Conservation (phyloP, 2,113 vertebrate species). For the Gymnocephalus cernua region DNA sequence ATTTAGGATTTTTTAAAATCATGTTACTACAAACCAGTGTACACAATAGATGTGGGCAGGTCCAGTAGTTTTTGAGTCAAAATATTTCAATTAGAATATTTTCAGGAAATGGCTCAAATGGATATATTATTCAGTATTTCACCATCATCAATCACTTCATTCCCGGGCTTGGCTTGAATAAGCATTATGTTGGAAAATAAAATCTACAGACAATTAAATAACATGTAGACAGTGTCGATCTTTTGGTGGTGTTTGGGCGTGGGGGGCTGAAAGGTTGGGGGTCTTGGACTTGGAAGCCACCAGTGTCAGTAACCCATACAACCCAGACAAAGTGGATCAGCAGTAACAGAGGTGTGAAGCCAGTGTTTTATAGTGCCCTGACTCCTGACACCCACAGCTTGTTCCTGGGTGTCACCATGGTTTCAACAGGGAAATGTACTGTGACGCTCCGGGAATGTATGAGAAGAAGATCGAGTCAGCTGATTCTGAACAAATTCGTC, state of each 20-base stretch:
- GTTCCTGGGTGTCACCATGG: conserved; percentile 42
- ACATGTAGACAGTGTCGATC: too few relatives aligned
- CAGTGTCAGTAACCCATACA: not conserved
- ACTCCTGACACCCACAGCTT: conserved; percentile 19
- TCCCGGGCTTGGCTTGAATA: not conserved
- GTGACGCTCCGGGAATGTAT: too few relatives aligned
- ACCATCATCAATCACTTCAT: not conserved
- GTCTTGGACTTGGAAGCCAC: not conserved
- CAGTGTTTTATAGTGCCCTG: not conserved
- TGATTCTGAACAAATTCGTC: too few relatives aligned
- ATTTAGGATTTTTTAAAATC: not conserved
- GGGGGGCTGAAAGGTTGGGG: too few relatives aligned
- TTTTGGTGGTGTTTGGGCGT: not conserved
- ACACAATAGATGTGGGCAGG: too few relatives aligned
- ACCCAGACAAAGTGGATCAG: not conserved
- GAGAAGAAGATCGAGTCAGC: too few relatives aligned
- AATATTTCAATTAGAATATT: not conserved
- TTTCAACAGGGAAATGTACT: too few relatives aligned
- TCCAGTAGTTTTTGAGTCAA: not conserved
- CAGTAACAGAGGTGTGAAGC: not conserved
- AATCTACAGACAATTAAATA: not conserved
- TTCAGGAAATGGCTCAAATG: not conserved
- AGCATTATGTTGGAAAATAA: not conserved
- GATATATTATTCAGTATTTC: not conserved
- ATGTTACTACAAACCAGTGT: not conserved